Percentiles rank a stretch among this genome's conserved stretches.
These are phyloP conservation scores for Crenuchus spilurus DNA, from an alignment of 2,797 vertebrate genomes.

Conservation along the genomic window DNA sequence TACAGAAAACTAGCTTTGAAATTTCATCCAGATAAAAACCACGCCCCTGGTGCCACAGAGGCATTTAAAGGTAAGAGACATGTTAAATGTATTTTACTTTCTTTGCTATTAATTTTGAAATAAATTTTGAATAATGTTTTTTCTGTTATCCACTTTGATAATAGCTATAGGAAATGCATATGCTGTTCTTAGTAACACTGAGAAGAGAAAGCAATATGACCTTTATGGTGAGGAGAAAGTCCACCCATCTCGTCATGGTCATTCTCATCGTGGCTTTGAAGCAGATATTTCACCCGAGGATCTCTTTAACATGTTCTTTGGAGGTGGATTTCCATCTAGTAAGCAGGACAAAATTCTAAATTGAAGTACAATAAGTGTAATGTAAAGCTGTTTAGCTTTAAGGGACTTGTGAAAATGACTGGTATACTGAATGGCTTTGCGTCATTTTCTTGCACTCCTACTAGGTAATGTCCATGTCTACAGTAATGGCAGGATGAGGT, in stretches of 20 bases:
- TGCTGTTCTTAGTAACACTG: slow-evolving; percentile 89
- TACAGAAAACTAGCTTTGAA: slow-evolving; percentile 95
- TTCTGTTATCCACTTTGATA: not conserved
- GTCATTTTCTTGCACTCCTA: slow-evolving; percentile 14
- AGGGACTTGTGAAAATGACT: not conserved
- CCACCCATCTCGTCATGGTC: slow-evolving; percentile 80
- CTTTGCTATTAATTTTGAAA: no score
- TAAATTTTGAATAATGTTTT: no score
- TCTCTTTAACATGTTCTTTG: slow-evolving; percentile 99
- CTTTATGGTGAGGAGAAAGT: slow-evolving; percentile 92
- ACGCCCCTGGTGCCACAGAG: slow-evolving; percentile 92
- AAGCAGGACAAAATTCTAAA: slow-evolving; percentile 60
- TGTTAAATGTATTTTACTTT: not conserved
- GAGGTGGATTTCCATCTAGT: slow-evolving; percentile 96
- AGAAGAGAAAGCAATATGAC: slow-evolving; percentile 95
- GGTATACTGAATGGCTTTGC: not conserved
- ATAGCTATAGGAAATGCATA: slow-evolving; percentile 96
- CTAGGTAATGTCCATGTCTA: slow-evolving; percentile 95
- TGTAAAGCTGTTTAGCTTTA: not conserved
- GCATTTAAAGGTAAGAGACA: slow-evolving; percentile 95
- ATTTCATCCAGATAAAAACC: slow-evolving; percentile 99
- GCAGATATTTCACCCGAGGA: slow-evolving; percentile 98
- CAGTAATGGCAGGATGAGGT: slow-evolving; percentile 97
- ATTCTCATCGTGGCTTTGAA: slow-evolving; percentile 84
- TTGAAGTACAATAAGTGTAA: not conserved